Evolutionary conservation across 2,888 invertebrate genomes (phyloP), one percentile per base, ranked within the genome.

Genomic region (Dicyrtomina minuta): DNA sequence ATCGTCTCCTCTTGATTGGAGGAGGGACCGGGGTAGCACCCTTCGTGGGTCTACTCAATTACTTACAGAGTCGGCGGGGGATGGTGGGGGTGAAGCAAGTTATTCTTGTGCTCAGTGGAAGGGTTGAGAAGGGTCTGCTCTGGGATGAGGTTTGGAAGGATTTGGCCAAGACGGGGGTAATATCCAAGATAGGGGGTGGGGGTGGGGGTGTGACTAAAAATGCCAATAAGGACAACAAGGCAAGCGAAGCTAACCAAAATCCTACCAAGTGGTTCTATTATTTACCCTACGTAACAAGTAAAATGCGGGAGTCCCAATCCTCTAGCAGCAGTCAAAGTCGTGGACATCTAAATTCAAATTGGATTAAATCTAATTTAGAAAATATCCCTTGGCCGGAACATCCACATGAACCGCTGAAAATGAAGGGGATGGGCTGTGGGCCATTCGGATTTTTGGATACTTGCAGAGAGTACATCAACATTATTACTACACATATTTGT

Each of bases 251-350:
- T n/a, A n/a, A n/a, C n/a, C n/a, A n/a, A n/a, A n/a, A n/a, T n/a
- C n/a, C n/a, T n/a, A n/a, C n/a, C n/a, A n/a, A 46, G 8, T 61
- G 61, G 61, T 61, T 61, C 20, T 27, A n/a, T 26, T 61, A 61
- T 24, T 13, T 49, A 6, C 46, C 46, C 2, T 49, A 46, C 26
- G 27, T 46, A n/a, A 61, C n/a, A n/a, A n/a, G n/a, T n/a, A n/a
- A n/a, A n/a, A n/a, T n/a, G n/a, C n/a, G n/a, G n/a, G n/a, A n/a
- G n/a, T n/a, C 43, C 2, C n/a, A 13, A 49, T 3, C 46, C 13
- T n/a, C 15, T 20, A 4, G n/a, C 1, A 26, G 27, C 10, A n/a
- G 55, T 15, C 1, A n/a, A n/a, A 49, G 26, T 24, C 2, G 10
- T n/a, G 49, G 26, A 6, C 61, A 20, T 24, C 17, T 61, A 1